These are phyloP conservation scores for Carpatolechia fugitivella DNA, from an alignment of 2,888 invertebrate species.

Conservation along the genomic window DNA sequence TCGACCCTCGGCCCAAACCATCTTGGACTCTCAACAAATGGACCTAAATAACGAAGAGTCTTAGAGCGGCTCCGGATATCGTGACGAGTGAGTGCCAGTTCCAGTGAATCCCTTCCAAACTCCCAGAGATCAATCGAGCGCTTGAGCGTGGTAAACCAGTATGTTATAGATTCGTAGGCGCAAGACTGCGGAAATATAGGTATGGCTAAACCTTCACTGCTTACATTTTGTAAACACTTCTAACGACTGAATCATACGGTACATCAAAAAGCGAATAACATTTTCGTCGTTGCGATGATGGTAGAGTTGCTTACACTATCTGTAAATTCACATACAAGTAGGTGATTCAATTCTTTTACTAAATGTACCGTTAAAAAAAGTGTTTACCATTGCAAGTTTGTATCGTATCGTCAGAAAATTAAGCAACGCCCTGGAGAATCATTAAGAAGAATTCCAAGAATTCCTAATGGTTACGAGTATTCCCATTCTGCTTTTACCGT, in stretches of 20 bases:
- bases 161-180: not conserved
- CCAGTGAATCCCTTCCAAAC: slow-evolving; percentile 18
- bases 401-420: too few relatives aligned
- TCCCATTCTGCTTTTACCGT: too few relatives aligned
- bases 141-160: not conserved
- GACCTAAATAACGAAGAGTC: slow-evolving; percentile 8
- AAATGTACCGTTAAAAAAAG: too few relatives aligned
- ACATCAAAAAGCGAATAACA: not conserved
- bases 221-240: slow-evolving; percentile 1
- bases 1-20: not conserved
- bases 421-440: too few relatives aligned
- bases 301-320: too few relatives aligned
- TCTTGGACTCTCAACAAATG: slow-evolving; percentile 9
- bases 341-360: too few relatives aligned
- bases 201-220: not conserved
- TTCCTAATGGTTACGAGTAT: too few relatives aligned
- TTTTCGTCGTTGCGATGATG: not conserved
- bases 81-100: slow-evolving; percentile 17
- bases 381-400: too few relatives aligned
- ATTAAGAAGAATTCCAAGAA: too few relatives aligned
- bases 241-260: slow-evolving; percentile 1
- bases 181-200: slow-evolving; percentile 4
- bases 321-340: too few relatives aligned
- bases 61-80: slow-evolving; percentile 11
- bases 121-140: slow-evolving; percentile 1